phyloP scores from a whole-genome alignment of 2,888 invertebrate genomes.

The Brenthis ino region DNA sequence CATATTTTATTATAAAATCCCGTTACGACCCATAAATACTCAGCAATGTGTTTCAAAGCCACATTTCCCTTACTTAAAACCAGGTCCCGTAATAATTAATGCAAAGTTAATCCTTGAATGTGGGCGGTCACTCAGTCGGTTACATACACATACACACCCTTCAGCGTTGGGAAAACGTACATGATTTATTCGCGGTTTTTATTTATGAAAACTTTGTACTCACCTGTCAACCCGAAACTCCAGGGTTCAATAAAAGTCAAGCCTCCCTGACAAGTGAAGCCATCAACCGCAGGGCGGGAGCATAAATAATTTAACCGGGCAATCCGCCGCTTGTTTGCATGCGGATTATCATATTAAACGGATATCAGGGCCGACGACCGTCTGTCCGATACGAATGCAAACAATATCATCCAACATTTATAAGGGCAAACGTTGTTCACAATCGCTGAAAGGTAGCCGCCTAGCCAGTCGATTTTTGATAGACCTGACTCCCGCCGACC shows the following conservation, averaged over 20 bases:
- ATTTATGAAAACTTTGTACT: conserved; percentile 52
- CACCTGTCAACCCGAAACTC: conserved; percentile 58
- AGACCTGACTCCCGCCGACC: neutral
- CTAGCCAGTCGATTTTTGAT: conserved; percentile 32
- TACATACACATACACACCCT: conserved; percentile 36
- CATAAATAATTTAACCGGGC: conserved; percentile 80
- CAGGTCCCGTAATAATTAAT: conserved; percentile 35
- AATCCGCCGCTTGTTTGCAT: conserved; percentile 80
- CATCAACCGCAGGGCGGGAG: conserved; percentile 73
- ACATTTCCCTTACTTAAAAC: conserved; percentile 30
- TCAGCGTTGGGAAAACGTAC: conserved; percentile 39
- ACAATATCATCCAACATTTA: conserved; percentile 77
- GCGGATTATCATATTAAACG: conserved; percentile 82
- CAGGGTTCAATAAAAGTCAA: conserved; percentile 68
- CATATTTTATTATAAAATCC: neutral
- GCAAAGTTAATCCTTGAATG: conserved; percentile 37
- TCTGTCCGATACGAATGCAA: conserved; percentile 67
- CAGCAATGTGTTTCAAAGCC: conserved; percentile 13
- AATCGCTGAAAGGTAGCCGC: conserved; percentile 40
- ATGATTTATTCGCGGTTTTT: conserved; percentile 55
- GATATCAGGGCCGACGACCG: conserved; percentile 73
- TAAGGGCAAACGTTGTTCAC: conserved; percentile 60
- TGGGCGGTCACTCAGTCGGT: conserved; percentile 26
- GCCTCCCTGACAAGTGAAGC: conserved; percentile 64
- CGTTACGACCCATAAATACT: neutral